Conservation (phyloP, 2,797 vertebrate species). For the Sparus aurata region DNA sequence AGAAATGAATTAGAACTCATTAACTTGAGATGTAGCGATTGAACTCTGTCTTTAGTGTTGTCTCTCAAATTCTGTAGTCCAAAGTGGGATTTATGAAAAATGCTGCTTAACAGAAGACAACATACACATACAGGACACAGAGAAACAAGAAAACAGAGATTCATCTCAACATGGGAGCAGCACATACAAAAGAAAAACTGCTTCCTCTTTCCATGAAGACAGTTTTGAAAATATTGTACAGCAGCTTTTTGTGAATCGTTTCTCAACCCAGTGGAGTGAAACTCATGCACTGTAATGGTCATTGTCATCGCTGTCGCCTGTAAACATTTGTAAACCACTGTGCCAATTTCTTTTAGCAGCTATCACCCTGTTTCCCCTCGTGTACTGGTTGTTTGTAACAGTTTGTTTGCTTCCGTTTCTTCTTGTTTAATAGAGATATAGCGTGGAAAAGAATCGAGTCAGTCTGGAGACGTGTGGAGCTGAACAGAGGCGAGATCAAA, state of each 20-base stretch:
- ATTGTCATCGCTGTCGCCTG: not conserved
- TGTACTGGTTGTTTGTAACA: not conserved
- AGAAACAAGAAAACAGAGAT: not conserved
- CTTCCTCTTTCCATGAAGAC: not conserved
- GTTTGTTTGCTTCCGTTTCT: constrained; percentile 22
- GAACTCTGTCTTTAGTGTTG: not conserved
- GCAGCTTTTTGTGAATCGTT: not conserved
- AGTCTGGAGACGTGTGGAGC: constrained; percentile 32
- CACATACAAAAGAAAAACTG: not conserved
- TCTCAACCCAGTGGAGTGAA: not conserved
- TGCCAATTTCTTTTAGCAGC: not conserved
- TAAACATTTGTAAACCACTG: not conserved
- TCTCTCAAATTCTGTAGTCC: not conserved
- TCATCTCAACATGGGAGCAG: not conserved
- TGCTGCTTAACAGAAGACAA: not conserved
- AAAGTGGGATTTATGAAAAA: not conserved
- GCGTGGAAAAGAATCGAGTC: constrained; percentile 14
- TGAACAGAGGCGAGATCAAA: constrained; percentile 59
- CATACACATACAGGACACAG: not conserved
- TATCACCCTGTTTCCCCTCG: not conserved
- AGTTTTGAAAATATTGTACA: not conserved
- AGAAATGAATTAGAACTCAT: not conserved
- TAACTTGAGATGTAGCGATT: not conserved
- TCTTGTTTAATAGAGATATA: constrained; percentile 36
- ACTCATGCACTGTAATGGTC: not conserved